These are phyloP conservation scores for Drosophila yooni DNA, from an alignment of 2,888 invertebrate species.

Conservation along the genomic window DNA sequence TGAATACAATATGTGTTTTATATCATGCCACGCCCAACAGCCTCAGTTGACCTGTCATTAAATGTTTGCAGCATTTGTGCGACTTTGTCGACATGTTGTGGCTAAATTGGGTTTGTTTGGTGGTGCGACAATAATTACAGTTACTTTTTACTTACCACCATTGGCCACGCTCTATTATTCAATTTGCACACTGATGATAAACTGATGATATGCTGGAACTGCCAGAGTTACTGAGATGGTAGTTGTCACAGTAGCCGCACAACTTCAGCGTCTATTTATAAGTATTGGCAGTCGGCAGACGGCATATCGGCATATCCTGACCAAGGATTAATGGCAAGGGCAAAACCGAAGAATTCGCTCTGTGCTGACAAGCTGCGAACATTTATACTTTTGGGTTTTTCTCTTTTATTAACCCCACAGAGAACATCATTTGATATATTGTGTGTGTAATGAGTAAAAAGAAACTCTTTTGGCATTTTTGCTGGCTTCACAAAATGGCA, in stretches of 20 bases:
- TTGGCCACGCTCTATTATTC: constrained; percentile 53
- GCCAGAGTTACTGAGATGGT: not conserved
- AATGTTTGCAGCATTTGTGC: constrained; percentile 1
- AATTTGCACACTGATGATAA: constrained; percentile 59
- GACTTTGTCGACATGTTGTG: not conserved
- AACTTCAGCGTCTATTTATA: constrained; percentile 19
- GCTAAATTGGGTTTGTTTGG: not conserved
- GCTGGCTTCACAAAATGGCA: constrained; percentile 45
- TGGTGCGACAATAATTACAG: constrained; percentile 33
- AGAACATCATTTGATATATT: constrained; percentile 19
- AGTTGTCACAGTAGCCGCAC: not conserved
- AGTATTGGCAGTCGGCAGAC: constrained; percentile 1
- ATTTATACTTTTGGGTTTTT: constrained; percentile 9
- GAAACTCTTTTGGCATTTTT: constrained; percentile 23
- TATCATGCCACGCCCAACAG: not conserved
- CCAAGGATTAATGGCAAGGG: constrained; percentile 47
- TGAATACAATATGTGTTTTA: constrained; percentile 14
- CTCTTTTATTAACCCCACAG: constrained; percentile 7
- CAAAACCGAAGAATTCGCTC: constrained; percentile 23
- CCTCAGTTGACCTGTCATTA: constrained; percentile 6
- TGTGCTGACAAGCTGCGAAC: constrained; percentile 32
- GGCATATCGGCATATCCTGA: constrained; percentile 29
- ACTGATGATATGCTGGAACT: constrained; percentile 26
- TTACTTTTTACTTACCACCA: constrained; percentile 8
- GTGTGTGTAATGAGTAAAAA: constrained; percentile 1